Evolutionary conservation across 2,113 vertebrate genomes (phyloP), one percentile per base, ranked within the genome.

Genomic region (Clarias magur): DNA sequence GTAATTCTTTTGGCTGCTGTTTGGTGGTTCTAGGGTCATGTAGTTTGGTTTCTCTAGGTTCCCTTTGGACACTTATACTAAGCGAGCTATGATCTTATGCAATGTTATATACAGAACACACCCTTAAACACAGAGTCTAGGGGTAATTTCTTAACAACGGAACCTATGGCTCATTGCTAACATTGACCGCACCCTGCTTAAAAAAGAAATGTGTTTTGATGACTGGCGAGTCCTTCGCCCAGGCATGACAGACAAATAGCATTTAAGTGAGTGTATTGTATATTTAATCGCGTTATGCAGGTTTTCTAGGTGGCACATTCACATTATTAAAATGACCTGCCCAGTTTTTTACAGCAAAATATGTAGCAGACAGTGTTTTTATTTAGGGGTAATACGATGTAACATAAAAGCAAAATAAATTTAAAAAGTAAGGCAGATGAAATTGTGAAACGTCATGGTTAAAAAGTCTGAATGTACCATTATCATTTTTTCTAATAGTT

Each of bases 161-260:
- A 91, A 88, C 65, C 86, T 70, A 82, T 88, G 87, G 76, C 59
- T 87, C 83, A 90, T 87, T 87, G 67, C 84, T 80, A 84, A 79
- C 84, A 81, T 85, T 68, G 75, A 83, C 87, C 80, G 86, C 87
- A 87, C 88, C 83, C 87, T 75, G 67, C 78, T 60, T 85, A 86
- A 76, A 88, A 84, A 87, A 86, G 34, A 76, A 80, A 67, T 67
- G 60, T 68, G 70, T 85, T 85, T 81, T 60, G 86, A 84, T 67
- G 48, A 27, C 60, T 4, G 53, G 79, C 83, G 80, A 88, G 59
- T 86, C 53, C 70, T 56, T 81, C 59, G 27, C 79, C 63, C 72
- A 72, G 25, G 53, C 73, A 83, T 82, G 79, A 65, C 82, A 78
- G 7, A 30, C 23, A 83, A 54, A 83, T 62, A 65, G 68, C 15